Evolutionary conservation across 2,888 invertebrate species (phyloP).

Genomic region (Mythimna loreyi): DNA sequence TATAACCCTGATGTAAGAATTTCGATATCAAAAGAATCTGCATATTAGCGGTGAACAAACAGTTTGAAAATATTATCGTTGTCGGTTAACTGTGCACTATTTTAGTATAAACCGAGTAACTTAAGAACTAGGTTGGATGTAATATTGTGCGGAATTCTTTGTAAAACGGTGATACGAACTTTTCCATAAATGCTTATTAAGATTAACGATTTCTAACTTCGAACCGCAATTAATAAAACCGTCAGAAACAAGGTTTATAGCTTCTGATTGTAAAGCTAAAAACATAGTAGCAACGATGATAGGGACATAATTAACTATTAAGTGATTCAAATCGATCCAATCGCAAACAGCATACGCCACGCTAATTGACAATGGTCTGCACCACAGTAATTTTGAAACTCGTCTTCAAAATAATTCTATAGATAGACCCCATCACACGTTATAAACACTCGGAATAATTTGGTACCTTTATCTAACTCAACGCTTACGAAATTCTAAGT

Average conservation of each 20-base stretch:
- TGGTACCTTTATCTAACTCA: slow-evolving; percentile 73
- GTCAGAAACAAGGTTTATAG: slow-evolving; percentile 11
- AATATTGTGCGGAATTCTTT: background rate
- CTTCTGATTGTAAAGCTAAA: background rate
- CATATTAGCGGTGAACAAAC: slow-evolving; percentile 24
- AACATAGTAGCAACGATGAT: background rate
- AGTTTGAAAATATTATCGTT: slow-evolving; percentile 12
- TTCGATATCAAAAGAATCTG: slow-evolving; percentile 55
- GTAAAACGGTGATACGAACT: slow-evolving; percentile 2
- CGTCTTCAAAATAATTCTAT: slow-evolving; percentile 31
- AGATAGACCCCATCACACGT: slow-evolving; percentile 51
- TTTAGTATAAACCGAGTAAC: background rate
- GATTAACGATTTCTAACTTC: background rate
- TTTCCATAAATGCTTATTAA: slow-evolving; percentile 19
- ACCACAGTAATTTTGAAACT: slow-evolving; percentile 28
- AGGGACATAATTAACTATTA: slow-evolving; percentile 5
- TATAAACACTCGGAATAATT: slow-evolving; percentile 68
- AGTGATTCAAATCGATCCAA: slow-evolving; percentile 18
- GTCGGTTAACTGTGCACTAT: slow-evolving; percentile 7
- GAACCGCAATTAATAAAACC: slow-evolving; percentile 1
- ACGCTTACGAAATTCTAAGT: slow-evolving; percentile 74
- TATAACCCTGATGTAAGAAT: slow-evolving; percentile 41
- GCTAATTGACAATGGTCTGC: slow-evolving; percentile 2
- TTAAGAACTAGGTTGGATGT: background rate
- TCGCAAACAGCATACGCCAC: background rate